Percentiles rank a stretch among this genome's conserved stretches.
These are phyloP conservation scores for Anguilla pacifica DNA, from an alignment of 2,797 vertebrate species.

Conservation along the genomic window DNA sequence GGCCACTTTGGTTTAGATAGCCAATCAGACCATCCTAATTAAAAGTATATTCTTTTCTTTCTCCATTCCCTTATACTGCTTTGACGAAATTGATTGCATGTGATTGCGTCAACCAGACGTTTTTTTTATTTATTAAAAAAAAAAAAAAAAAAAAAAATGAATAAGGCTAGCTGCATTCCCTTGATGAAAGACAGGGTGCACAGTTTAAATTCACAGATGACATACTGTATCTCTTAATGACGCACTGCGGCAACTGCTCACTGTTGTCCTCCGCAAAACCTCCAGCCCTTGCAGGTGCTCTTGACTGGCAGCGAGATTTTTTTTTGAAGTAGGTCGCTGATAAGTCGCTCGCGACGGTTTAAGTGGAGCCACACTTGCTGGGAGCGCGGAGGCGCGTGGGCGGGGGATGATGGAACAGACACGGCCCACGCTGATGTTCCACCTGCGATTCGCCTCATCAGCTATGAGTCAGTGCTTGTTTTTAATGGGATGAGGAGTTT, in stretches of 20 bases:
- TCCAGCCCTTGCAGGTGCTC: neutral
- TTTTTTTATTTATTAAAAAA: neutral
- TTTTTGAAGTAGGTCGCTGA: neutral
- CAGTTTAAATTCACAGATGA: neutral
- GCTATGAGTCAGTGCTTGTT: neutral
- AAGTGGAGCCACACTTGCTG: neutral
- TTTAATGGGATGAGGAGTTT: neutral
- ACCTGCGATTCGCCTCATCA: neutral
- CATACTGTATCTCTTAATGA: neutral
- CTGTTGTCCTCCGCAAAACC: neutral
- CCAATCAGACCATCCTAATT: neutral
- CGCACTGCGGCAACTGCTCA: neutral
- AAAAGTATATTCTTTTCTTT: neutral
- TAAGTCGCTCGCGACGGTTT: neutral
- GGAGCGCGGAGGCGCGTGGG: neutral
- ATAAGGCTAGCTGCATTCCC: neutral
- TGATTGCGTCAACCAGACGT: neutral
- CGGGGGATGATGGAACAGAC: neutral
- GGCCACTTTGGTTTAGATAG: slow-evolving; percentile 9
- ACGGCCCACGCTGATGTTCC: slow-evolving; percentile 9
- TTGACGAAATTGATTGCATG: slow-evolving; percentile 17
- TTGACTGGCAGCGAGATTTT: neutral
- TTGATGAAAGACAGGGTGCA: slow-evolving; percentile 4
- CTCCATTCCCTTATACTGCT: neutral
- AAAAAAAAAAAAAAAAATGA: too few species aligned